Evolutionary conservation across 2,797 vertebrate species (phyloP).

Genomic region (Xenentodon cancila): DNA sequence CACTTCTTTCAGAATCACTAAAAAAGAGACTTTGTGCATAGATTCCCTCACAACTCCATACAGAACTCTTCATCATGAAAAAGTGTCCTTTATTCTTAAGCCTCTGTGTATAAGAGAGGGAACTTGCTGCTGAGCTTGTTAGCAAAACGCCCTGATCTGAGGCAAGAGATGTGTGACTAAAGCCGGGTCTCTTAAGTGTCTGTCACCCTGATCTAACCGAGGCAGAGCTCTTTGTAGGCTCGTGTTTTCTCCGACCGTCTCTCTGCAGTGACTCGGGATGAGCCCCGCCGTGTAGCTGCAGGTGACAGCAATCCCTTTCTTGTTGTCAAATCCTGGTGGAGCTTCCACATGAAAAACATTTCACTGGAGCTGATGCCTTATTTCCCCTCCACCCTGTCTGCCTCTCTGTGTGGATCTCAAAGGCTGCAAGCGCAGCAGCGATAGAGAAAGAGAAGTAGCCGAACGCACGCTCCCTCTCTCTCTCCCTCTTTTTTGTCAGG

Average conservation of each 20-base stretch:
- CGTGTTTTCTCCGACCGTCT: constrained; percentile 49
- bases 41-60: constrained; percentile 60
- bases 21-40: constrained; percentile 66
- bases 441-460: constrained; percentile 61
- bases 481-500: constrained; percentile 50
- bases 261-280: constrained; percentile 62
- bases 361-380: constrained; percentile 58
- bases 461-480: constrained; percentile 34
- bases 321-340: constrained; percentile 78
- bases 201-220: constrained; percentile 79
- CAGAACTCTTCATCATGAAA: constrained; percentile 68
- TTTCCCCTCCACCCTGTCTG: constrained; percentile 58
- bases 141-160: constrained; percentile 80
- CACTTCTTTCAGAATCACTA: constrained; percentile 54
- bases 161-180: constrained; percentile 74
- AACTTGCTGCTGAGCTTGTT: constrained; percentile 75
- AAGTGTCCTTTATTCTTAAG: constrained; percentile 65
- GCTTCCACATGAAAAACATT: constrained; percentile 75
- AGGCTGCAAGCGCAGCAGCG: constrained; percentile 57
- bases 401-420: constrained; percentile 69
- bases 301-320: constrained; percentile 78
- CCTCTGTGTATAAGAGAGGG: constrained; percentile 48
- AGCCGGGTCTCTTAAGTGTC: constrained; percentile 76
- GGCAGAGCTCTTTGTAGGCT: constrained; percentile 76
- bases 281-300: constrained; percentile 73